phyloP scores from a whole-genome alignment of 1,140 invertebrate genomes.

The Periplaneta americana region DNA sequence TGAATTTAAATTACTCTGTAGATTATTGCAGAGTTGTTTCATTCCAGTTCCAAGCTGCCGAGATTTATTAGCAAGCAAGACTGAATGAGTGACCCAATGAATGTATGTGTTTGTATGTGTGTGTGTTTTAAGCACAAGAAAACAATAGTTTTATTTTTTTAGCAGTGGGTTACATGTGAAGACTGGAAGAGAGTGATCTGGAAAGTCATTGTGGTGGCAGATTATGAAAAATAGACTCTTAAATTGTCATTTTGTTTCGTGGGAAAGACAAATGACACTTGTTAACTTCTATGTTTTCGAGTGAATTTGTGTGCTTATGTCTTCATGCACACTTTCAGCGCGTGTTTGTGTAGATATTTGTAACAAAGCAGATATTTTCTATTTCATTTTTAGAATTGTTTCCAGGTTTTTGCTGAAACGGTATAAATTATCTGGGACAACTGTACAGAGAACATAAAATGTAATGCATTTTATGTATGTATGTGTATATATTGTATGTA shows the following conservation, averaged over 20 bases:
- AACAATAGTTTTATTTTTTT: neutral
- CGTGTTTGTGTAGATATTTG: neutral
- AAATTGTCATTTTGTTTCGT: neutral
- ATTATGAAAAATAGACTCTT: neutral
- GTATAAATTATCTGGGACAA: neutral
- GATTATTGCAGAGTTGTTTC: no score
- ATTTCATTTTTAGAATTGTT: neutral
- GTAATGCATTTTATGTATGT: no score
- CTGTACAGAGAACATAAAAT: neutral
- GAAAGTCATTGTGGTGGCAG: neutral
- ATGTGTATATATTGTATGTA: no score
- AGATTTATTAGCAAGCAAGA: no score
- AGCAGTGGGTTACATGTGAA: neutral
- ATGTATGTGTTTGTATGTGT: neutral
- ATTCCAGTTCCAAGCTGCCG: neutral
- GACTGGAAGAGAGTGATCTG: neutral
- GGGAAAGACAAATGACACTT: neutral
- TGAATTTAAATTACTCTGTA: no score
- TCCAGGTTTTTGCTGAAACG: neutral
- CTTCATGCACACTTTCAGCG: no score
- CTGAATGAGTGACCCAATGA: no score
- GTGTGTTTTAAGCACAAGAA: neutral
- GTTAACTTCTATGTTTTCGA: neutral
- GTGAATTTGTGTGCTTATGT: no score
- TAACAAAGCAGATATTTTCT: neutral